Percentiles rank a stretch among this genome's conserved stretches.
phyloP scores from a whole-genome alignment of 2,797 vertebrate genomes.

The Moxostoma hubbsi region DNA sequence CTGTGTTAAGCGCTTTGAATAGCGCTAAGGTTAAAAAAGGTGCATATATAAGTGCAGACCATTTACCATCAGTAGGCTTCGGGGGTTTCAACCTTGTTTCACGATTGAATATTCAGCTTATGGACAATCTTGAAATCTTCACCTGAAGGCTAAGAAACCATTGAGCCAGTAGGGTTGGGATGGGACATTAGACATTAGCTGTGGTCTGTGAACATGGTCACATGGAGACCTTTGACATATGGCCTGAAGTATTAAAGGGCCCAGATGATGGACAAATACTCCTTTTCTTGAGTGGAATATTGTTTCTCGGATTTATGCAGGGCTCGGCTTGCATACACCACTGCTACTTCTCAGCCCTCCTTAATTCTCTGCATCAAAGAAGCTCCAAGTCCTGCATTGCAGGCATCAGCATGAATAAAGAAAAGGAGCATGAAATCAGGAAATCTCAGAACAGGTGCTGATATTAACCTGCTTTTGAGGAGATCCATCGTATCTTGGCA shows the following conservation, averaged over 20 bases:
- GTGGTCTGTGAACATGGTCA: too few species aligned
- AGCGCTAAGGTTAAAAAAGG: too few species aligned
- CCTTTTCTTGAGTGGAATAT: too few species aligned
- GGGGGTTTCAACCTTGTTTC: background rate
- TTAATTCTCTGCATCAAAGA: too few species aligned
- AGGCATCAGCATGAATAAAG: background rate
- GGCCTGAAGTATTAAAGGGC: too few species aligned
- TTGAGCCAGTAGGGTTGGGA: background rate
- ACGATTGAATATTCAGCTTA: background rate
- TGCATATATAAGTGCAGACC: too few species aligned
- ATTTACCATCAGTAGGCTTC: background rate
- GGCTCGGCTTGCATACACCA: too few species aligned
- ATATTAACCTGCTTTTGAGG: background rate
- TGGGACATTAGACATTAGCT: slow-evolving; percentile 12
- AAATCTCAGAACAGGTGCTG: background rate
- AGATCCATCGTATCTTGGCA: background rate
- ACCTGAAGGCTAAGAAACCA: background rate
- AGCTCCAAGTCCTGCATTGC: too few species aligned
- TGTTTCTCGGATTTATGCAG: too few species aligned
- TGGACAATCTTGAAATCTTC: slow-evolving; percentile 16
- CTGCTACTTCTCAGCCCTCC: background rate
- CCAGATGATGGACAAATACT: too few species aligned
- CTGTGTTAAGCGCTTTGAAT: background rate
- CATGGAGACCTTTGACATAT: too few species aligned
- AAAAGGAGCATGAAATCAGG: background rate